phyloP scores from a whole-genome alignment of 2,113 vertebrate genomes.

The Malurus alboscapulatus region DNA sequence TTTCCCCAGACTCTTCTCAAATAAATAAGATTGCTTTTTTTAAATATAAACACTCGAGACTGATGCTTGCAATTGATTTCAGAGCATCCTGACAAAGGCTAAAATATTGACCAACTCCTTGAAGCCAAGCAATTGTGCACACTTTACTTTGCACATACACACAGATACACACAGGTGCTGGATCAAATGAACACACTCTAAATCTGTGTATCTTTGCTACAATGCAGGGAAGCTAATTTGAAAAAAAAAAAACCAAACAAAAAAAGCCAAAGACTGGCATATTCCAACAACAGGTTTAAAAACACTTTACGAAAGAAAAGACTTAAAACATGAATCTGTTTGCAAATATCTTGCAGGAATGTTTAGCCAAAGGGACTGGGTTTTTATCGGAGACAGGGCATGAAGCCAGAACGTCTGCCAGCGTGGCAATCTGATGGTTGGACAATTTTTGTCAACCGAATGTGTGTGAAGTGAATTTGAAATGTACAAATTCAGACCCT shows the following conservation, averaged over 20 bases:
- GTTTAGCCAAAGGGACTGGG: not conserved
- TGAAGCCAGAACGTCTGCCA: not conserved
- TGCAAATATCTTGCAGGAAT: not conserved
- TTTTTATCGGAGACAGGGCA: not conserved
- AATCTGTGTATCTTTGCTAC: not conserved
- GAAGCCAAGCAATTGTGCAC: not conserved
- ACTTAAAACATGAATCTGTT: not conserved
- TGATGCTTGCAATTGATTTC: not conserved
- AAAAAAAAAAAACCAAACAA: not conserved
- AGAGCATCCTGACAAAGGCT: not conserved
- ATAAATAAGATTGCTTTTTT: not conserved
- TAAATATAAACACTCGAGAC: not conserved
- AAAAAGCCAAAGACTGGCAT: accelerated
- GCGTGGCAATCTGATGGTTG: not conserved
- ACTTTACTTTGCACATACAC: not conserved
- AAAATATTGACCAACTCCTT: conserved; percentile 14
- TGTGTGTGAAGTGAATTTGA: conserved; percentile 55
- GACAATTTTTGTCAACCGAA: conserved; percentile 1
- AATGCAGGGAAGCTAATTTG: not conserved
- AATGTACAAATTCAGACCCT: conserved; percentile 60
- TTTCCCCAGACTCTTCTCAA: not conserved
- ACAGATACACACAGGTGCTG: accelerated
- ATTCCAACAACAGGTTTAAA: not conserved
- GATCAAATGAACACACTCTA: not conserved
- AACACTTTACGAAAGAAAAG: not conserved